phyloP scores from a whole-genome alignment of 2,797 vertebrate species.

The Nannoperca obscura region DNA sequence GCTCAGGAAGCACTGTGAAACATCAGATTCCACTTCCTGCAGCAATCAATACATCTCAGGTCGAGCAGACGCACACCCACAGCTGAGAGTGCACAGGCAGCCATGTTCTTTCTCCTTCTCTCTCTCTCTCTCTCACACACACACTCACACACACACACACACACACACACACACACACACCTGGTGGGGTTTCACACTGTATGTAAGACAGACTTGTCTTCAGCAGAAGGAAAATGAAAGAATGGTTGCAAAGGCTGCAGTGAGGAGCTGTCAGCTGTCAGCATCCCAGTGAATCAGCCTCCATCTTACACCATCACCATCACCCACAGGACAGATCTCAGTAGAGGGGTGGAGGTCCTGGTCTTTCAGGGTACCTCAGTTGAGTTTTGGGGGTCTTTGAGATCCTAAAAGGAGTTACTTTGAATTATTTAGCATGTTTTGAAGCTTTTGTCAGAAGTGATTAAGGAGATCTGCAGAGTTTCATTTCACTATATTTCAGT shows the following conservation, averaged over 20 bases:
- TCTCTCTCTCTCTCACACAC: no score
- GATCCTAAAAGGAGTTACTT: neutral
- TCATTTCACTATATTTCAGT: neutral
- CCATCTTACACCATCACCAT: no score
- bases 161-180: no score
- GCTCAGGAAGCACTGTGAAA: conserved; percentile 84
- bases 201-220: conserved; percentile 12
- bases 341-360: neutral
- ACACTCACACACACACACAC: no score
- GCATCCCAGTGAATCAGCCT: no score
- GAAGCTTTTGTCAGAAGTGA: neutral
- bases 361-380: neutral
- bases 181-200: conserved; percentile 29
- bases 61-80: conserved; percentile 59
- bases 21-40: conserved; percentile 89
- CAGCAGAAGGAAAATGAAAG: neutral
- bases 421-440: neutral
- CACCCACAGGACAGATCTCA: neutral
- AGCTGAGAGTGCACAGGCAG: conserved; percentile 40
- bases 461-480: neutral
- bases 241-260: neutral
- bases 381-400: neutral
- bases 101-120: neutral
- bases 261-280: neutral
- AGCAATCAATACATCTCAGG: conserved; percentile 83